Conservation (phyloP, 2,797 vertebrate species). For the Momotus momota region DNA sequence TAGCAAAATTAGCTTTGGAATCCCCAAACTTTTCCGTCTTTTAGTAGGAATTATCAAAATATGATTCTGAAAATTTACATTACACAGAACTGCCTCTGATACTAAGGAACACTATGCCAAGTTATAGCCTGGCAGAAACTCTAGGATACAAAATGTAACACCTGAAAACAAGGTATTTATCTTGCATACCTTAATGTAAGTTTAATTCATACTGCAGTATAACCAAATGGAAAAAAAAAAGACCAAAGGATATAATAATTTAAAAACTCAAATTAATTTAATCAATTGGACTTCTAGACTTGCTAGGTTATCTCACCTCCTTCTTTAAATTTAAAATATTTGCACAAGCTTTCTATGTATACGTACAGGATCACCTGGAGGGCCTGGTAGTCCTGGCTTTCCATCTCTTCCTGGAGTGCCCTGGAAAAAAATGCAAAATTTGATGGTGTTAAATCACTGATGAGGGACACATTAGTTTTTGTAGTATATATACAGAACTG, state of each 20-base stretch:
- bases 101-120: conserved; percentile 13
- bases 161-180: conserved; percentile 39
- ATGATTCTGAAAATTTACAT: neutral
- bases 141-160: conserved; percentile 14
- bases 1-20: neutral
- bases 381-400: conserved; percentile 89
- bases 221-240: neutral
- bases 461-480: neutral
- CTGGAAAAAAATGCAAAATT: conserved; percentile 79
- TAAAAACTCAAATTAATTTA: conserved; percentile 41
- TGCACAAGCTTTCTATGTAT: neutral
- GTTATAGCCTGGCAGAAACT: neutral
- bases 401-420: conserved; percentile 91
- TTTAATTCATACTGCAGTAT: conserved; percentile 31
- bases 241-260: neutral
- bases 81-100: neutral
- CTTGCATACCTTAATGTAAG: neutral
- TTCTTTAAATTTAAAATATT: neutral
- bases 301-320: neutral
- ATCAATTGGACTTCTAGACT: conserved; percentile 1
- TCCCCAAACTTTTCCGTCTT: neutral
- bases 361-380: conserved; percentile 95
- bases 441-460: neutral
- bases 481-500: neutral
- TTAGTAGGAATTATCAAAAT: neutral